These are phyloP conservation scores for Oligia latruncula DNA, from an alignment of 2,888 invertebrate species.

Conservation along the genomic window DNA sequence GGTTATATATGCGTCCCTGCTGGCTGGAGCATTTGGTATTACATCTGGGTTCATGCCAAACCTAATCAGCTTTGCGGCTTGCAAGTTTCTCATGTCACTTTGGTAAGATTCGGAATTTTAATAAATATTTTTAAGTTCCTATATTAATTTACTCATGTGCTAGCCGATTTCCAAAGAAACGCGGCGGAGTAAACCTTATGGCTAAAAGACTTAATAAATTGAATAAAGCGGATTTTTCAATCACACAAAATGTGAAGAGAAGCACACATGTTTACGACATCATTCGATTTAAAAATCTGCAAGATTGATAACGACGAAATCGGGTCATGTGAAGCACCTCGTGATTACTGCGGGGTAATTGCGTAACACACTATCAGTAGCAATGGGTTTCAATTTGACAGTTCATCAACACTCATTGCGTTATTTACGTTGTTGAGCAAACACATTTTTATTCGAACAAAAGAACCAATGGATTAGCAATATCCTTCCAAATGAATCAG, in stretches of 20 bases:
- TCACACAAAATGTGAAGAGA: not conserved
- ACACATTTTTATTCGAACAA: too few species aligned
- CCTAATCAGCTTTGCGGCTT: conserved; percentile 90
- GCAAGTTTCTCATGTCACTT: conserved; percentile 90
- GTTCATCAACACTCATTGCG: too few species aligned
- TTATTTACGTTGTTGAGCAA: too few species aligned
- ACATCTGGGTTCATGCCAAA: conserved; percentile 91
- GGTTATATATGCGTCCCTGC: conserved; percentile 81
- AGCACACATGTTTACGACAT: not conserved
- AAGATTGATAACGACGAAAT: not conserved
- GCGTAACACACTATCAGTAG: too few species aligned
- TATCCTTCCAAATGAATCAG: too few species aligned
- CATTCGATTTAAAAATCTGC: not conserved
- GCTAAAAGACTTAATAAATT: not conserved
- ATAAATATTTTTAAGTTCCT: not conserved
- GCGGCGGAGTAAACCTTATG: not conserved
- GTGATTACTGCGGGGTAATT: not conserved
- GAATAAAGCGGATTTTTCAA: not conserved
- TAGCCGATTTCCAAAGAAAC: not conserved
- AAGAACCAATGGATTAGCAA: too few species aligned
- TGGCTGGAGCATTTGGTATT: conserved; percentile 85
- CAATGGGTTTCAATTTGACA: too few species aligned
- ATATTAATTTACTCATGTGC: not conserved
- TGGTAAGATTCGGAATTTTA: conserved; percentile 74
- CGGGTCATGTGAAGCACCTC: not conserved